phyloP scores from a whole-genome alignment of 2,888 invertebrate genomes.

The Zaprionus bogoriensis region DNA sequence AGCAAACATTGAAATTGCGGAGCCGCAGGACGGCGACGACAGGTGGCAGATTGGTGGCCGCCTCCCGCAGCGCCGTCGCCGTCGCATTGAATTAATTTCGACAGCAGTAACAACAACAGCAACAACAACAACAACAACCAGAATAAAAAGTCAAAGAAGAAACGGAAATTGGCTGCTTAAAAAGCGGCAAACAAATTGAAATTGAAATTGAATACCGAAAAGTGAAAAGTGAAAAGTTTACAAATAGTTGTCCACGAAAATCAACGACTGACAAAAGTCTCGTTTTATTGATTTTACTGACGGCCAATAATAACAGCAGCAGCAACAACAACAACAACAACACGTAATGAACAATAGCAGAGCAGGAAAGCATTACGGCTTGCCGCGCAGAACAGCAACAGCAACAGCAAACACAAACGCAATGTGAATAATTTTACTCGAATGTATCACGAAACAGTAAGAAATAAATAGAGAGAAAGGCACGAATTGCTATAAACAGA shows the following conservation, averaged over 20 bases:
- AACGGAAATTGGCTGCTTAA: conserved; percentile 32
- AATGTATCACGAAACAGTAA: conserved; percentile 60
- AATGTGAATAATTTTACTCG: conserved; percentile 74
- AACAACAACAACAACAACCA: conserved; percentile 20
- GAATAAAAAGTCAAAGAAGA: conserved; percentile 12
- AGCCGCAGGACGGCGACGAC: conserved; percentile 59
- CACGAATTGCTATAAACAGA: conserved; percentile 8
- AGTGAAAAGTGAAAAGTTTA: conserved; percentile 8
- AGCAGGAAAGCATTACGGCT: conserved; percentile 28
- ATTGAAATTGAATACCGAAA: conserved; percentile 11
- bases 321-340: conserved; percentile 25
- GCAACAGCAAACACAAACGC: conserved; percentile 55
- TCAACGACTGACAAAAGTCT: conserved; percentile 62
- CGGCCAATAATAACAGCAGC: conserved; percentile 29
- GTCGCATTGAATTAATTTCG: conserved; percentile 60
- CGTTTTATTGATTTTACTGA: conserved; percentile 70
- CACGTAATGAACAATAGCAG: conserved; percentile 44
- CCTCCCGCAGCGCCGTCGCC: conserved; percentile 43
- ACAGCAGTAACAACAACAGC: conserved; percentile 16
- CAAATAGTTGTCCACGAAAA: conserved; percentile 40
- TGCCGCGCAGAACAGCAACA: conserved; percentile 30
- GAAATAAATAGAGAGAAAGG: conserved; percentile 13
- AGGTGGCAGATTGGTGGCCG: conserved; percentile 54
- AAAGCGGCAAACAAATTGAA: conserved; percentile 20
- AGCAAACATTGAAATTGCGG: conserved; percentile 23